phyloP scores from a whole-genome alignment of 2,113 vertebrate species.

The Callionymus lyra region DNA sequence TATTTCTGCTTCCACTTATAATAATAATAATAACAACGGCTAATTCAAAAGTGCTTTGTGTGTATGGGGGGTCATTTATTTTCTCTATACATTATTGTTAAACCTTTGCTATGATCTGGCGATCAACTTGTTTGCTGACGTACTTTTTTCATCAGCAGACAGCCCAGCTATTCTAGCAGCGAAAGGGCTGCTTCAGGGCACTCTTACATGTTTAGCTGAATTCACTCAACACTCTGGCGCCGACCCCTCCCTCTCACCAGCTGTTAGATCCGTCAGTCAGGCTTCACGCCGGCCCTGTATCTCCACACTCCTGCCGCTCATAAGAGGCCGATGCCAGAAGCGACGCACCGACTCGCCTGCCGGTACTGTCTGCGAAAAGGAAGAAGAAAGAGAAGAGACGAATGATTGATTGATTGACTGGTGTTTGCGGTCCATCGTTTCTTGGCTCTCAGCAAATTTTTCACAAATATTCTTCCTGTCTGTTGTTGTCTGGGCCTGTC shows the following conservation, averaged over 20 bases:
- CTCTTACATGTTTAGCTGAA: conserved; percentile 20
- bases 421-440: conserved; percentile 11
- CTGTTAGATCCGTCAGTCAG: conserved; percentile 25
- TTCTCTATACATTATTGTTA: too few relatives aligned
- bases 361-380: conserved; percentile 1
- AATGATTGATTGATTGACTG: background rate
- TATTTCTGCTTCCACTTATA: too few relatives aligned
- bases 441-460: conserved; percentile 9
- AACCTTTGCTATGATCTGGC: too few relatives aligned
- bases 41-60: too few relatives aligned
- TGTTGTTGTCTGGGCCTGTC: conserved; percentile 30
- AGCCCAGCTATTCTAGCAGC: conserved; percentile 31
- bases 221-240: conserved; percentile 38
- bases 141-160: too few relatives aligned
- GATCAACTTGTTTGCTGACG: too few relatives aligned
- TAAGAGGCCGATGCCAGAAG: conserved; percentile 9
- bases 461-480: conserved; percentile 22
- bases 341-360: background rate
- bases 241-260: conserved; percentile 29
- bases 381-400: conserved; percentile 3
- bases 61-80: too few relatives aligned
- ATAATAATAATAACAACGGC: too few relatives aligned
- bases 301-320: conserved; percentile 3
- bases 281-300: conserved; percentile 3
- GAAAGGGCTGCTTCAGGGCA: conserved; percentile 34